Percentiles rank a stretch among this genome's conserved stretches.
These are phyloP conservation scores for Anolis apletophallus DNA, from an alignment of 2,797 vertebrate genomes.

Conservation along the genomic window DNA sequence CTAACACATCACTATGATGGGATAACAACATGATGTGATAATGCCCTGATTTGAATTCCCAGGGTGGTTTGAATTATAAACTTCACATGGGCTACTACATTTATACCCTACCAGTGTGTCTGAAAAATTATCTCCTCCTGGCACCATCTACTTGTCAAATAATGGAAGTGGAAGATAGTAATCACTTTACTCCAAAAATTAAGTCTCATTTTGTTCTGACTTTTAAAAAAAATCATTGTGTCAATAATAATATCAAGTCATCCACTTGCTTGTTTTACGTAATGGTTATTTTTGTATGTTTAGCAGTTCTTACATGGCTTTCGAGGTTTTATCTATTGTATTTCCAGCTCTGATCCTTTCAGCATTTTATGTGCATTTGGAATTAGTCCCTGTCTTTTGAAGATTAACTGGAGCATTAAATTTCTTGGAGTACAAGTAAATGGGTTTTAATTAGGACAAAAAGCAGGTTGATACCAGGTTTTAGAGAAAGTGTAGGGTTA, in stretches of 20 bases:
- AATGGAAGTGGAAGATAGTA: background rate
- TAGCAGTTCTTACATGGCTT: background rate
- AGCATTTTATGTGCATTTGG: background rate
- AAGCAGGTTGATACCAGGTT: background rate
- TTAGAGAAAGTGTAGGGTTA: background rate
- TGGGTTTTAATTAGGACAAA: constrained; percentile 9
- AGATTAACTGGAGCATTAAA: constrained; percentile 10
- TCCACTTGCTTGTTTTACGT: background rate
- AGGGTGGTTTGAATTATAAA: background rate
- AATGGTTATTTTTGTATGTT: background rate
- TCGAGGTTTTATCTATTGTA: constrained; percentile 2
- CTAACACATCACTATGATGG: too few relatives aligned
- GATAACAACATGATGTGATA: too few relatives aligned
- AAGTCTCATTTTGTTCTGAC: background rate
- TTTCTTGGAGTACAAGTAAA: constrained; percentile 13
- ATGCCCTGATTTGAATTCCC: background rate
- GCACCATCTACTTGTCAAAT: background rate
- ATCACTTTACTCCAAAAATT: background rate
- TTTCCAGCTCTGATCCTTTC: background rate
- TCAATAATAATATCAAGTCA: background rate
- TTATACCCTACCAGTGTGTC: background rate
- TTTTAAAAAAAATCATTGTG: background rate
- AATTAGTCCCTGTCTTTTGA: background rate
- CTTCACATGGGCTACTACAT: background rate
- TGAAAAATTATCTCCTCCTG: background rate